A percentile compares a stretch with the other conserved stretches of the same genome.
phyloP scores from a whole-genome alignment of 2,888 invertebrate genomes.

The Bembecia ichneumoniformis region DNA sequence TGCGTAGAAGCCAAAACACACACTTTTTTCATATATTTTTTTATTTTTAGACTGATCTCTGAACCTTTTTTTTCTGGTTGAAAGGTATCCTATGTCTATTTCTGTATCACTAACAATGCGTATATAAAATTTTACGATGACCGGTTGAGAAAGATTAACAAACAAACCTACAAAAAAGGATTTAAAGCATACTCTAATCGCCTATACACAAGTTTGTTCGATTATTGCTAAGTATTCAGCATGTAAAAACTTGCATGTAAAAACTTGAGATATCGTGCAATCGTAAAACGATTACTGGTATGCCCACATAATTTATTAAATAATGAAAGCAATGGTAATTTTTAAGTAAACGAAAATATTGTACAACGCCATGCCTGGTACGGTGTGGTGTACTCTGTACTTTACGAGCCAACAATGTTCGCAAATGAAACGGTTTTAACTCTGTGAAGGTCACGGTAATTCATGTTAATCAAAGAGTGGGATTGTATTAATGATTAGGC shows the following conservation, averaged over 20 bases:
- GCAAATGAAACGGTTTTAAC: conserved; percentile 5
- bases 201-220: not conserved
- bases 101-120: too few species aligned
- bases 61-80: too few species aligned
- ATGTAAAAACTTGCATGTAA: not conserved
- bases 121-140: too few species aligned
- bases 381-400: conserved; percentile 10
- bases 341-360: not conserved
- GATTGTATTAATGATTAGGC: conserved; percentile 2
- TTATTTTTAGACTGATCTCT: too few species aligned
- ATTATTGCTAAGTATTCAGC: not conserved
- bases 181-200: not conserved
- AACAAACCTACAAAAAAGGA: too few species aligned
- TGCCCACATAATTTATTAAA: not conserved
- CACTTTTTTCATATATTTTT: too few species aligned
- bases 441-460: conserved; percentile 3
- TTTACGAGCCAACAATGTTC: conserved; percentile 5
- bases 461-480: not conserved
- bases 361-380: conserved; percentile 22
- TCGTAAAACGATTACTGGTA: not conserved
- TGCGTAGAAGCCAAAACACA: too few species aligned
- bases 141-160: too few species aligned
- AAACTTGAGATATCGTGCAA: not conserved
- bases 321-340: not conserved
- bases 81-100: too few species aligned